Evolutionary conservation across 2,113 vertebrate genomes (phyloP), one percentile per base, ranked within the genome.

Genomic region (Centropus unirufus): DNA sequence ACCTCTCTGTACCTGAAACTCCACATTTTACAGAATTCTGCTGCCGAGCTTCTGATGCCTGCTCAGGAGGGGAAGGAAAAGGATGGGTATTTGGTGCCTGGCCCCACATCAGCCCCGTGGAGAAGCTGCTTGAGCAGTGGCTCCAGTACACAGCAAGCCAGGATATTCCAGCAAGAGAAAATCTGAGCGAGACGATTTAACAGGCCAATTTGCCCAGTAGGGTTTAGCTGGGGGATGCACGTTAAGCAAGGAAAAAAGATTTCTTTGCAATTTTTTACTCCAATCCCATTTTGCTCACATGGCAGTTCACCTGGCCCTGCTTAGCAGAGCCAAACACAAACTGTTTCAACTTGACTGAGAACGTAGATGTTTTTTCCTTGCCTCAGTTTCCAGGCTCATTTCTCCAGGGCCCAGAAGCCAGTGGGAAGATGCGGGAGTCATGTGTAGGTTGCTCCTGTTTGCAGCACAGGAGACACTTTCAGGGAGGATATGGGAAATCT

Each of bases 1-100:
- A 91, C 92, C 76, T 97, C 82, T 89, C 91, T 95, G 97, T 89
- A 93, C 89, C 92, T 97, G 68, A 90, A 96, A 95, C 26, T 17
- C 5, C 70, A 95, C 54, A 61, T 97, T 97, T 96, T 64, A 32
- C 92, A 85, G 83, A 94, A 40, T 94, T 96, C 87, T 97, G 90
- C 95, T 96, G 96, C 83, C 2, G 9, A 91, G 81, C 40, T 9
- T 17, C 88, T 93, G 86, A 91, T 22, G 58, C 77, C 34, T 81
- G 87, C 87, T 97, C 88, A 89, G 89, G 78, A 32, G 26, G 88
- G 78, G 40, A 39, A 44, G 79, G 54, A 72, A 84, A 84, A 92
- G 61, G 94, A 54, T 77, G 94, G 78, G 92, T 86, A 69, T 89
- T 87, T 6, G 32, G 74, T 66, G 83, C 88, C 76, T 87, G 62